phyloP scores from a whole-genome alignment of 1,140 invertebrate genomes.

The Acyrthosiphon pisum region DNA sequence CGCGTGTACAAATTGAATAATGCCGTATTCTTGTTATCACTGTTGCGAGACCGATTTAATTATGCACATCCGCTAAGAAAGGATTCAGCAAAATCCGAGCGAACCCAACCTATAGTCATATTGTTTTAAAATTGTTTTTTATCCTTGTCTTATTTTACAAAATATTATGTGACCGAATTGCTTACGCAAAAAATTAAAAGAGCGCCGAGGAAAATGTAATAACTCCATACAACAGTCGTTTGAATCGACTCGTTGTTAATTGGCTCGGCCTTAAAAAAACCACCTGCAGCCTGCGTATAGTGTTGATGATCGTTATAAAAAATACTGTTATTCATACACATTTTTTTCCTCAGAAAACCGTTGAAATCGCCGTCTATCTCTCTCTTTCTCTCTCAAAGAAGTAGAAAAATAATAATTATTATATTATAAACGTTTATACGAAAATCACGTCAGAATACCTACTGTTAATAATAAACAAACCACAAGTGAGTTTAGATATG shows the following conservation, averaged over 20 bases:
- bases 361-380: neutral
- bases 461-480: slow-evolving; percentile 23
- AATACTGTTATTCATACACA: slow-evolving; percentile 18
- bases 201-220: neutral
- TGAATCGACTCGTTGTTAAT: neutral
- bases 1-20: slow-evolving; percentile 31
- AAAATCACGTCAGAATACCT: slow-evolving; percentile 13
- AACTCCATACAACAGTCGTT: neutral
- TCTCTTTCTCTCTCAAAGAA: neutral
- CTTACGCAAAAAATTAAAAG: neutral
- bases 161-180: neutral
- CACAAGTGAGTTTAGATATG: neutral
- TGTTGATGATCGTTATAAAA: neutral
- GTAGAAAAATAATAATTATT: neutral
- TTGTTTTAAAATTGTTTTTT: neutral
- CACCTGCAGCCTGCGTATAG: neutral
- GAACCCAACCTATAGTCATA: too few species aligned
- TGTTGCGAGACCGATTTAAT: slow-evolving; percentile 50
- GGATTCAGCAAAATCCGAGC: neutral
- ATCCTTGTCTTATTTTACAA: neutral
- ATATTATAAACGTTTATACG: neutral
- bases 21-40: neutral
- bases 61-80: slow-evolving; percentile 11
- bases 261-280: neutral
- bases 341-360: neutral